Evolutionary conservation across 64 coral and sea anemone genomes (phyloP), one percentile per base, ranked within the genome.

Genomic region (Montipora foliosa): DNA sequence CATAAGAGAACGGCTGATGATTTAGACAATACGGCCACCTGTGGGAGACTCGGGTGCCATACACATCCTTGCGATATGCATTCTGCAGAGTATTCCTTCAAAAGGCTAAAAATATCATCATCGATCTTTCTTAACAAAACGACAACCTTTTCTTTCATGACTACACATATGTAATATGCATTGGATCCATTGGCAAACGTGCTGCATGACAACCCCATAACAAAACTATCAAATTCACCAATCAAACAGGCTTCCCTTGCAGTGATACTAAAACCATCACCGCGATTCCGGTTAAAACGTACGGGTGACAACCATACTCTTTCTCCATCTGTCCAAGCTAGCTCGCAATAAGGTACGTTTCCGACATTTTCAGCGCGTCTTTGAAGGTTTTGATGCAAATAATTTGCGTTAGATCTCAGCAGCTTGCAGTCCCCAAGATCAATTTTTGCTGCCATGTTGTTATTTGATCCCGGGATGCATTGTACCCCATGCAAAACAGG

Each of bases 291-390:
- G 5, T 48, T 19, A 46, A 86, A 72, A 22, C 71, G 16, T 49
- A 86, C 44, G 1, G 45, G n/a, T 19, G 44, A 72, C 47, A 86
- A 47, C 82, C 82, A 86, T 5, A 86, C 62, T 47, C 4, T 86
- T 86, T 86, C 64, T 72, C 82, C 82, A 86, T 86, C 82, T 25
- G 82, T 86, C 82, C 66, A 86, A 0, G 47, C 62, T 69, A 86
- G 46, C 19, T 72, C 66, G 1, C 62, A 62, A 47, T 14, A 48
- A 37, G 46, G 6, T 15, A 44, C 20, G 45, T 86, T 72, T 86
- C 5, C 7, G 44, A 11, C 45, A 50, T 70, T 86, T 86, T 71
- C 10, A 9, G 15, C 45, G 64, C 48, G 9, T 12, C 20, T 86
- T 71, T 22, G 62, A 11, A 86, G 45, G 17, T 44, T 71, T 72